Evolutionary conservation across 2,797 vertebrate species (phyloP), one percentile per base, ranked within the genome.

Genomic region (Sebastes miniatus): DNA sequence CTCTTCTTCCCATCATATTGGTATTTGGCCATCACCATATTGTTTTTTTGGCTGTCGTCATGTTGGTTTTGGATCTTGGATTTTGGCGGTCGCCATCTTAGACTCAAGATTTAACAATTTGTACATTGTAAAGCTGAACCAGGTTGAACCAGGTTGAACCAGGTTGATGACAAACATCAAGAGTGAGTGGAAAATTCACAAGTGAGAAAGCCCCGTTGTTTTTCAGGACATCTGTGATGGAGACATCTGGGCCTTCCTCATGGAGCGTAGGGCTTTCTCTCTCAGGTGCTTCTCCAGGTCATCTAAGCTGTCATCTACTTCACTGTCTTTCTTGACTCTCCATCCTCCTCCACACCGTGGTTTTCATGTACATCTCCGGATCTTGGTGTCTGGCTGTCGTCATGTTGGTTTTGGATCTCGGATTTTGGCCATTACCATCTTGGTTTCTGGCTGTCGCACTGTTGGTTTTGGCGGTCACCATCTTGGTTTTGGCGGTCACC

Each of bases 231-330:
- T 94, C 73, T 92, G 97, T 67, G 97, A 96, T 4, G 99, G 98
- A 81, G 99, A 99, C 91, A 97, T 90, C 88, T 99, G 98, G 57
- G 98, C 97, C 95, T 99, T 99, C 93, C 98, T 96, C 98, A 99
- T 99, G 25, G 99, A 99, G 65, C 97, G 96, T 90, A 99, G 96
- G 0, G 98, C 98, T 90, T 99, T 99, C 92, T 99, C 98, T 12
- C 98, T 90, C 68, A 99, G 97, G 91, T 99, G 97, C 85, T 99
- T 99, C 93, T 99, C 98, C 87, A 99, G 93, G 90, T 99, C 98
- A 29, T 99, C 98, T 32, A 99, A 95, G 95, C 96, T 96, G 91
- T 98, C 98, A 22, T 99, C 98, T 61, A 97, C 96, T 89, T 99
- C 98, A 50, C 98, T 99, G 71, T 99, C 99, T 99, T 99, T 95